Base-by-base conservation (phyloP, 1,140 invertebrate genomes). In the Bombus cullumanus region DNA sequence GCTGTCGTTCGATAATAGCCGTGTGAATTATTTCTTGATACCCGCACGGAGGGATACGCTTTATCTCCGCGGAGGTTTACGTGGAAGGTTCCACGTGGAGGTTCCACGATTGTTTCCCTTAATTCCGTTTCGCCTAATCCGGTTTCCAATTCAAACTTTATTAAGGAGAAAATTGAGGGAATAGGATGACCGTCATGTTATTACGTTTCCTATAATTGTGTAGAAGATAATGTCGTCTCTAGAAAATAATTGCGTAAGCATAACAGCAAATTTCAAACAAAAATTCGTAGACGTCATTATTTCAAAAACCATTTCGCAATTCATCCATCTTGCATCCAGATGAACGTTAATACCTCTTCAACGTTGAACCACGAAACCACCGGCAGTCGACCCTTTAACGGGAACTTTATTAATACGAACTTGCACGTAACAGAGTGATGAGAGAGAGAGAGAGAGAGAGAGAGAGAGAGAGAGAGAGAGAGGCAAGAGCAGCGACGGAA, bases 1-100 rank as follows among this genome's bases (percentile, higher is more conserved):
- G 15, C 13, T 57, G 72, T 85, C 77, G 77, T 39, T 77, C 73
- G 66, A 79, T 85, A 88, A 89, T 88, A 89, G 86, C 74, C 59
- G 76, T 68, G 79, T 88, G 72, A 79, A 89, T 89, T 89, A 88
- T 88, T 89, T 80, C 76, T 83, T 64, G 71, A 88, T 74, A 43
- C 10, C n/a, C 47, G 18, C 47, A 53, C 47, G 43, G 28, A 34
- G 47, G 22, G 31, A 47, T 22, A 34, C 47, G 34, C 2, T 39
- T 73, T 31, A 59, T 47, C n/a, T 22, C 12, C 9, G 1, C 13
- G 28, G 0, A 22, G 13, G 5, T 74, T 43, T 22, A 22, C 8
- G 31, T 9, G 37, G 22, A 39, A 41, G n/a, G n/a, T n/a, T n/a
- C n/a, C n/a, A n/a, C n/a, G n/a, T n/a, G n/a, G n/a, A n/a, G n/a